Conservation (phyloP, 2,797 vertebrate species). For the Falco peregrinus region DNA sequence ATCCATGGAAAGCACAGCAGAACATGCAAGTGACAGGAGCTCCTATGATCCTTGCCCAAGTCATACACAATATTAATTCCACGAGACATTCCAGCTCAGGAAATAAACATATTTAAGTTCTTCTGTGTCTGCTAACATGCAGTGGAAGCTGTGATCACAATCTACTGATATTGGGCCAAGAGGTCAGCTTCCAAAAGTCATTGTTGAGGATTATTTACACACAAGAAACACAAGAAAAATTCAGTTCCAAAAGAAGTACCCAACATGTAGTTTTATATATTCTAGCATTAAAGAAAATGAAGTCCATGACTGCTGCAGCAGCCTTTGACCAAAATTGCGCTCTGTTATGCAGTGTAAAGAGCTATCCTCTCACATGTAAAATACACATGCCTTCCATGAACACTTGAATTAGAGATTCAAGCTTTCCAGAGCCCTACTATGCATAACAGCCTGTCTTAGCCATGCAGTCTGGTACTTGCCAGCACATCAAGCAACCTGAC, state of each 20-base stretch:
- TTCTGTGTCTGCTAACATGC: not conserved
- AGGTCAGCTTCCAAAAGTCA: not conserved
- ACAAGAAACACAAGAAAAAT: not conserved
- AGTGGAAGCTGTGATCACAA: not conserved
- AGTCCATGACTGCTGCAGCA: not conserved
- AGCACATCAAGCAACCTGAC: not conserved
- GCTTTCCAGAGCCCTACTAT: not conserved
- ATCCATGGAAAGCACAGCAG: not conserved
- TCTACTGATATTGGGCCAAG: not conserved
- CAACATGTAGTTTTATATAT: not conserved
- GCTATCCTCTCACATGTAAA: not conserved
- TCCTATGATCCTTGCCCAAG: not conserved
- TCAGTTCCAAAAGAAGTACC: not conserved
- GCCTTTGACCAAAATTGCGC: not conserved
- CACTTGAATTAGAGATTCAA: not conserved
- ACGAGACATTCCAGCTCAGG: not conserved
- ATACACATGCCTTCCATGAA: rapidly evolving
- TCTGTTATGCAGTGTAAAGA: not conserved
- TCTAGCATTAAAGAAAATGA: not conserved
- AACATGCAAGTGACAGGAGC: not conserved
- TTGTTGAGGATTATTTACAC: not conserved
- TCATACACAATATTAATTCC: not conserved
- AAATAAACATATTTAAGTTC: not conserved
- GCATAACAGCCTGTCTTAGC: rapidly evolving
- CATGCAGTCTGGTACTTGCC: not conserved